These are phyloP conservation scores for Aegotheles bennettii DNA, from an alignment of 2,113 vertebrate genomes.

Conservation along the genomic window DNA sequence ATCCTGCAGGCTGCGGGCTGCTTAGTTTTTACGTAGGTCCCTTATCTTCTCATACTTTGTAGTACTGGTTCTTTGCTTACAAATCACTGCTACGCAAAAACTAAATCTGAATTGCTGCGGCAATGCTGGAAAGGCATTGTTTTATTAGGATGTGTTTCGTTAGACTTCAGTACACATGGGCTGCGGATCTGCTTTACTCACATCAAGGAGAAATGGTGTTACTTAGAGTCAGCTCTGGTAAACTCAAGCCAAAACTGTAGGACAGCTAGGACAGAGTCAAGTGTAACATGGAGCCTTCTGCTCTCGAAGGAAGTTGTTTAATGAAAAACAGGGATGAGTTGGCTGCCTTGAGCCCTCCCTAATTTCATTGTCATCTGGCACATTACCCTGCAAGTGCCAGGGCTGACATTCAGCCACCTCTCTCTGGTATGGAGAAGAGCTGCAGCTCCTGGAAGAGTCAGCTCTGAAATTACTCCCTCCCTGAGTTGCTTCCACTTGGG, in stretches of 20 bases:
- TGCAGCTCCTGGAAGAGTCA: not conserved
- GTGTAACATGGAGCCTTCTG: not conserved
- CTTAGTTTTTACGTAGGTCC: not conserved
- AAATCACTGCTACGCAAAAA: not conserved
- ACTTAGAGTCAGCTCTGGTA: not conserved
- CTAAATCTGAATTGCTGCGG: not conserved
- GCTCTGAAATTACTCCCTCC: not conserved
- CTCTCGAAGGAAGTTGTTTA: not conserved
- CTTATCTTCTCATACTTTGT: slow-evolving; percentile 20
- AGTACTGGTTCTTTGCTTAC: slow-evolving; percentile 1
- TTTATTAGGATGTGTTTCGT: not conserved
- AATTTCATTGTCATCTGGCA: not conserved
- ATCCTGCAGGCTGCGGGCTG: not conserved
- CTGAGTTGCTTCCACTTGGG: not conserved
- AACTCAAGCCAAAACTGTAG: not conserved
- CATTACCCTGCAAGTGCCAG: not conserved
- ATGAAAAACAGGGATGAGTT: not conserved
- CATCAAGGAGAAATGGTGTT: not conserved
- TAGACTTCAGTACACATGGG: not conserved
- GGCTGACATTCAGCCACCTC: not conserved
- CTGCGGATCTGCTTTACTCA: not conserved
- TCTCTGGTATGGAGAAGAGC: not conserved
- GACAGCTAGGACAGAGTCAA: not conserved
- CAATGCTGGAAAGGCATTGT: not conserved
- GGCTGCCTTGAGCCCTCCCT: not conserved